A percentile compares a stretch with the other conserved stretches of the same genome.
Evolutionary conservation across 2,888 invertebrate species (phyloP).

Genomic region (Blera fallax): DNA sequence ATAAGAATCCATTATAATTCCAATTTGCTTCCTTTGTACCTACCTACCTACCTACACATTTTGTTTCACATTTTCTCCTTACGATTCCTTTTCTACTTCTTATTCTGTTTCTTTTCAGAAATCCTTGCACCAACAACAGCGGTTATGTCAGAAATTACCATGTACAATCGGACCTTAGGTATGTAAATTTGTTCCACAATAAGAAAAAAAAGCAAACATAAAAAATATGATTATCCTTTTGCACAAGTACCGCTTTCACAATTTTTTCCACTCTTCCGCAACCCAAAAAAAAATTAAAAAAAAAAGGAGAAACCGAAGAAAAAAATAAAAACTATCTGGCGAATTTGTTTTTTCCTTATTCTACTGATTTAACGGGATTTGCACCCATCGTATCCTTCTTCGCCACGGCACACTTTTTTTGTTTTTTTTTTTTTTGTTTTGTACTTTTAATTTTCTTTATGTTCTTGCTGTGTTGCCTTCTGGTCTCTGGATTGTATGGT

Average conservation of each 20-base stretch:
- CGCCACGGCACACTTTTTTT: constrained; percentile 16
- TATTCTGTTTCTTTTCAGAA: constrained; percentile 84
- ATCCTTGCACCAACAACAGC: constrained; percentile 92
- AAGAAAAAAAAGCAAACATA: background rate
- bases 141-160: constrained; percentile 84
- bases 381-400: constrained; percentile 48
- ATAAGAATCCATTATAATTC: constrained; percentile 60
- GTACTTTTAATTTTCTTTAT: constrained; percentile 50
- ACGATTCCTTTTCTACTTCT: background rate
- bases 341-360: constrained; percentile 62
- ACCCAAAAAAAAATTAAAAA: constrained; percentile 28
- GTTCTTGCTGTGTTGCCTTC: background rate
- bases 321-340: constrained; percentile 43
- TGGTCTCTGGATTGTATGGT: background rate
- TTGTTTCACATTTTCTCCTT: constrained; percentile 27
- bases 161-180: constrained; percentile 81
- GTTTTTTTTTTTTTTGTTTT: background rate
- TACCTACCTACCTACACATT: too few relatives aligned
- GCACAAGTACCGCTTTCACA: constrained; percentile 72
- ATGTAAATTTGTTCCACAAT: constrained; percentile 56
- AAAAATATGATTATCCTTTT: constrained; percentile 66
- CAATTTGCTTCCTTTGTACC: constrained; percentile 50
- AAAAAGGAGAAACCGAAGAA: constrained; percentile 28
- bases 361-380: constrained; percentile 46
- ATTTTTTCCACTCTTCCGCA: constrained; percentile 68